phyloP scores from a whole-genome alignment of 1,140 invertebrate species.

The Ctenoplectra terminalis region DNA sequence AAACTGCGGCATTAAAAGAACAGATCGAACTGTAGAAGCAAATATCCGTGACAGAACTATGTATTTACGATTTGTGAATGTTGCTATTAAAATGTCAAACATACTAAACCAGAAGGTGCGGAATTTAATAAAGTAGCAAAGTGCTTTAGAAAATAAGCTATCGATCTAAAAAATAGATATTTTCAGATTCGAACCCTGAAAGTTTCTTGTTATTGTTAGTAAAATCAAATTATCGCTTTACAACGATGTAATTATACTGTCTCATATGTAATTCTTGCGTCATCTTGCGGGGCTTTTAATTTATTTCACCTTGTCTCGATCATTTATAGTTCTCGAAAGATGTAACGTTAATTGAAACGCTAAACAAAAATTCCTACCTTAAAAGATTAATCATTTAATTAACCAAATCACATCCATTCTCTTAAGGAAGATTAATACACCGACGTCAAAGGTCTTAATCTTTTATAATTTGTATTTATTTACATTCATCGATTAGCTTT shows the following conservation, averaged over 20 bases:
- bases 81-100: neutral
- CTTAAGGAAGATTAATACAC: too few relatives aligned
- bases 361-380: neutral
- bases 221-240: too few relatives aligned
- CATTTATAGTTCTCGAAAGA: neutral
- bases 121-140: neutral
- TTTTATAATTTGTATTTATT: too few relatives aligned
- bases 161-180: too few relatives aligned
- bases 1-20: conserved; percentile 16
- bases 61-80: neutral
- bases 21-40: neutral
- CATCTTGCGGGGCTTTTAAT: neutral
- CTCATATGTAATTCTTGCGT: too few relatives aligned
- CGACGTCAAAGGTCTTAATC: neutral
- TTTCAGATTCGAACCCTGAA: too few relatives aligned
- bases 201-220: too few relatives aligned
- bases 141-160: too few relatives aligned
- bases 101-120: neutral
- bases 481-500: too few relatives aligned
- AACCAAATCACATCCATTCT: too few relatives aligned
- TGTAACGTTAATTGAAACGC: neutral
- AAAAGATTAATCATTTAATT: neutral
- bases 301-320: neutral
- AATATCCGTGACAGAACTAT: neutral
- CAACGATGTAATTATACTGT: too few relatives aligned